Base-by-base conservation (phyloP, 2,797 vertebrate genomes). In the Loris lydekkerianus region DNA sequence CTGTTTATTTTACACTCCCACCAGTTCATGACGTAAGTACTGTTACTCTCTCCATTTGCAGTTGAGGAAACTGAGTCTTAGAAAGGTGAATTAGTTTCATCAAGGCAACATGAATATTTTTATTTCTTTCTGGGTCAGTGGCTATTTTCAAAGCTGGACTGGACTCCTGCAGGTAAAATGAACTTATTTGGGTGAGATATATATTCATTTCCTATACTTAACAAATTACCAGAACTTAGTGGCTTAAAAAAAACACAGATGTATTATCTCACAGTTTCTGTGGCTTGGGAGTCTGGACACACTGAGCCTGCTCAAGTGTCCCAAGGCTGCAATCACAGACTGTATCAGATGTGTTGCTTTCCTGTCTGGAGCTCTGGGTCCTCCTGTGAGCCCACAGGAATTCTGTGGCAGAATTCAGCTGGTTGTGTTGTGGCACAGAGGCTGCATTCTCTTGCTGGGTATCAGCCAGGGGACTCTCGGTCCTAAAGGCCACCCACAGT, bases 1-100 rank as follows among this genome's bases (percentile, higher is more conserved):
- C 27, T 0, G 29, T 70, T 63, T 25, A 0, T 1, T 2, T 3
- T 53, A 13, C 43, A n/a, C 27, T 76, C 63, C 46, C 37, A 4
- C 63, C 49, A 0, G 82, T 60, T 73, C 25, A 0, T 0, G 27
- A n/a, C 0, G 14, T 8, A 2, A 31, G 10, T 10, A 1, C 81
- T 5, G 27, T 10, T 25, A 11, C 0, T 10, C 3, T 10, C 69
- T 21, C 61, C 17, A 0, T 25, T 46, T 4, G 27, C 20, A 31
- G 3, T 1, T 5, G 63, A 80, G 76, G 80, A 94, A 91, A 78
- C 80, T 7, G 75, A 92, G 70, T 88, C 91, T 58, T 86, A 72
- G 40, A 34, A 67, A 89, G 46, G 29, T 1, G 23, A 78, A 23
- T 61, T 65, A 14, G 14, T 78, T 84, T 84, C 31, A 82, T 82